These are phyloP conservation scores for Melopsittacus undulatus DNA, from an alignment of 2,797 vertebrate genomes.

Conservation along the genomic window DNA sequence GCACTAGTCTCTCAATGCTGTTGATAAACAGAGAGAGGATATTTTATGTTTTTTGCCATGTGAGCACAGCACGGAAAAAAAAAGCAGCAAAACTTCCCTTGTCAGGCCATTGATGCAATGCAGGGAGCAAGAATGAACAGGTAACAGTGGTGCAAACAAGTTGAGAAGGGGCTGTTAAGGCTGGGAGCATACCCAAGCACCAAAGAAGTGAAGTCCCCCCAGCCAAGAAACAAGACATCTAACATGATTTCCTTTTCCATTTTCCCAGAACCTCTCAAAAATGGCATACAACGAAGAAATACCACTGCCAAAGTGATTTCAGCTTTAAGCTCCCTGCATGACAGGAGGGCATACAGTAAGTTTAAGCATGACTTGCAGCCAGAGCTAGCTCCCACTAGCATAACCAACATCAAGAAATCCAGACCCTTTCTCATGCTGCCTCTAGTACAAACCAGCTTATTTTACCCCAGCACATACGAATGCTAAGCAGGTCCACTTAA, in stretches of 20 bases:
- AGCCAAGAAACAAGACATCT: neutral
- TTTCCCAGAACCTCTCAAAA: neutral
- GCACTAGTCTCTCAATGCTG: neutral
- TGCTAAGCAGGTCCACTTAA: constrained; percentile 41
- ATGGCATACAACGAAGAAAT: neutral
- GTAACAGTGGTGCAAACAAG: accelerated
- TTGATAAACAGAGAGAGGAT: neutral
- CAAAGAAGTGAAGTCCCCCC: neutral
- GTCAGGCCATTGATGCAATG: neutral
- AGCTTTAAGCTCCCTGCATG: neutral
- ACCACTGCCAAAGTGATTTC: neutral
- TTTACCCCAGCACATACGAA: neutral
- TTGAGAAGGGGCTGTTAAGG: neutral
- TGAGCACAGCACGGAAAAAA: neutral
- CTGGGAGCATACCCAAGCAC: neutral
- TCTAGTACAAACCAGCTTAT: constrained; percentile 2
- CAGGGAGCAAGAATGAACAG: neutral
- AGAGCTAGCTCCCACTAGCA: neutral
- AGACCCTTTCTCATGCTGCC: neutral
- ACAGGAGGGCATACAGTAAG: neutral
- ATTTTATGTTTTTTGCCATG: neutral
- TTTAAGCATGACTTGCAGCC: neutral
- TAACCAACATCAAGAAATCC: constrained; percentile 5
- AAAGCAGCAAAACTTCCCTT: neutral
- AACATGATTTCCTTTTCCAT: neutral